Evolutionary conservation across 2,113 vertebrate genomes (phyloP).

Genomic region (Mohoua ochrocephala): DNA sequence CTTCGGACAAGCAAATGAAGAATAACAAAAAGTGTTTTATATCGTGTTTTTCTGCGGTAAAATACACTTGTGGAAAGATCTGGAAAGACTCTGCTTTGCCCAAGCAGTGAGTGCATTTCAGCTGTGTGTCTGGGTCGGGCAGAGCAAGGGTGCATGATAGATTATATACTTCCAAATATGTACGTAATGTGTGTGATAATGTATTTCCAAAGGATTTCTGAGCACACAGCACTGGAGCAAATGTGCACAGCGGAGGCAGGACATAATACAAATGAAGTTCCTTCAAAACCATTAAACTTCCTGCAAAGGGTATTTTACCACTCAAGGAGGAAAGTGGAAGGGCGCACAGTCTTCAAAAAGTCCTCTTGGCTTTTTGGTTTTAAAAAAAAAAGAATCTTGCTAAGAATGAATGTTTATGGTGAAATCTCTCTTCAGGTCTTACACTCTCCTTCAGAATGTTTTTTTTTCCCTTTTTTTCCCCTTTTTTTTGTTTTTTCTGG

Average conservation of each 20-base stretch:
- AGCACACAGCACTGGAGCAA: neutral
- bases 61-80: neutral
- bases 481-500: neutral
- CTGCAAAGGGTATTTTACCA: neutral
- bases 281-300: neutral
- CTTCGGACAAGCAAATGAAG: neutral
- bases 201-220: neutral
- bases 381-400: neutral
- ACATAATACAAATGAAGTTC: neutral
- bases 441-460: neutral
- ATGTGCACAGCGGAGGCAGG: neutral
- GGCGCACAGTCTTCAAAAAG: neutral
- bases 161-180: neutral
- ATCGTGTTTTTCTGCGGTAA: neutral
- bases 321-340: neutral
- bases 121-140: neutral
- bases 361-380: neutral
- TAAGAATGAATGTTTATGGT: neutral
- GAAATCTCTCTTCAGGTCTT: neutral
- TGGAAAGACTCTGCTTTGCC: neutral
- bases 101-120: neutral
- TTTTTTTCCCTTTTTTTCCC: neutral
- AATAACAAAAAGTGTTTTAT: neutral
- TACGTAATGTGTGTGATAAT: neutral
- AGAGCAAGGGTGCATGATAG: neutral